Base-by-base conservation (phyloP, 2,888 invertebrate genomes). In the Aspidiotus destructor region DNA sequence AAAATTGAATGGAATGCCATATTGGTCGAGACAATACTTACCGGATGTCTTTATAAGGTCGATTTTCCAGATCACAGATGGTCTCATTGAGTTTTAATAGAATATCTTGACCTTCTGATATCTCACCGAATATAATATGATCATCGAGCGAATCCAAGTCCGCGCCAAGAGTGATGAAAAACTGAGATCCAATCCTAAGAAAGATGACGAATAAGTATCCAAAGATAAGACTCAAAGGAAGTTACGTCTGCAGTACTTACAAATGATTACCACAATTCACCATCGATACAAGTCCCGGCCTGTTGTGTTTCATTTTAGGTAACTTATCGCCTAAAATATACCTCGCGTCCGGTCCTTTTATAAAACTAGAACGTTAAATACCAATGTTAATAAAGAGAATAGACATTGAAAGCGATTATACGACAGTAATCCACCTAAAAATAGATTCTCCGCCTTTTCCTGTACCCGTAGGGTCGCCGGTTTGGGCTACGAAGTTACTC, bases 71-170 rank as follows among this genome's bases (percentile, higher is more conserved):
- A 79, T 98, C 97, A 75, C 94, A 95, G 73, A 97, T 92, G 0
- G 90, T 85, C 75, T 97, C 95, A 77, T 99, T 99, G 0, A 99
- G 81, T 76, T 88, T 87, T 15, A 90, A 84, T 16, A 99, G 79
- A 2, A 93, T 82, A 71, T 95, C 93, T 62, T 87, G 80, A 0
- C 95, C 99, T 79, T 99, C 98, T 0, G 88, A 86, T 3, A 99
- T 90, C 79, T 92, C 89, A 0, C 97, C 98, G 78, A 99, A 96
- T 15, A 98, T 91, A 76, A 95, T 94, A 78, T 99, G 98, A 60
- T 87, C 86, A 78, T 99, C 96, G 69, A 99, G 79, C 13, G 94
- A 97, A 69, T 89, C 88, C 52, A 98, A 81, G 74, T 94, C 88
- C 6, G 88, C 82, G 1, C 86, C 89, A 10, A 99, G 81, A 0